Evolutionary conservation across 2,888 invertebrate genomes (phyloP).

Genomic region (Hypselothyrea guttata): DNA sequence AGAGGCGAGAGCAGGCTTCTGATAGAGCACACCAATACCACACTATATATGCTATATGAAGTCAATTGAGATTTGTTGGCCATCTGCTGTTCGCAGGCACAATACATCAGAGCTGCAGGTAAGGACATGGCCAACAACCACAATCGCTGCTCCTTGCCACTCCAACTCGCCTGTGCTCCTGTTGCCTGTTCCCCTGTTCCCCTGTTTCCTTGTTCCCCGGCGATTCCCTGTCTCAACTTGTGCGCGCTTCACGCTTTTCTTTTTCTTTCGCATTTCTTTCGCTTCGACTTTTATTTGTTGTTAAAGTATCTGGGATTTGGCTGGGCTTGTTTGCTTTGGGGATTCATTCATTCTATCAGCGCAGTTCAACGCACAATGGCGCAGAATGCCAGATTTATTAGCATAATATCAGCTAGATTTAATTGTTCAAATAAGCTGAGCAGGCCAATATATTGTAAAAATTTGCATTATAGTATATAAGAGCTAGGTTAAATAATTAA

Average conservation of each 20-base stretch:
- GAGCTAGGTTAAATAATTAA: no score
- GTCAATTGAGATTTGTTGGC: constrained; percentile 58
- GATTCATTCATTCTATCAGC: constrained; percentile 46
- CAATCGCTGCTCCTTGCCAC: constrained; percentile 5
- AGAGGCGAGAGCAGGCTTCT: background rate
- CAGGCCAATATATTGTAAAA: no score
- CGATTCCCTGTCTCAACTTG: constrained; percentile 16
- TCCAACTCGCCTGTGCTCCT: background rate
- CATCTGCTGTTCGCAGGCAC: constrained; percentile 33
- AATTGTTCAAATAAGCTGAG: no score
- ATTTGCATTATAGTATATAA: no score
- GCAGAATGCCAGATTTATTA: background rate
- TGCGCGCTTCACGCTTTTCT: constrained; percentile 23
- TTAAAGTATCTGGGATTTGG: constrained; percentile 66
- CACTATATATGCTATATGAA: no score
- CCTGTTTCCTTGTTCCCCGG: no score
- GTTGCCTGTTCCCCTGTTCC: background rate
- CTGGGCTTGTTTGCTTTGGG: constrained; percentile 62
- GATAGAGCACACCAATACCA: constrained; percentile 6
- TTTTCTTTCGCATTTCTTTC: constrained; percentile 11
- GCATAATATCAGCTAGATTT: no score
- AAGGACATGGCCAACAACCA: constrained; percentile 30
- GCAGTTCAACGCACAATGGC: constrained; percentile 42
- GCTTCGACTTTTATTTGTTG: constrained; percentile 57
- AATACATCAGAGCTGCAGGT: constrained; percentile 58